Evolutionary conservation across 1,140 invertebrate genomes (phyloP).

Genomic region (Meloidogyne floridensis): DNA sequence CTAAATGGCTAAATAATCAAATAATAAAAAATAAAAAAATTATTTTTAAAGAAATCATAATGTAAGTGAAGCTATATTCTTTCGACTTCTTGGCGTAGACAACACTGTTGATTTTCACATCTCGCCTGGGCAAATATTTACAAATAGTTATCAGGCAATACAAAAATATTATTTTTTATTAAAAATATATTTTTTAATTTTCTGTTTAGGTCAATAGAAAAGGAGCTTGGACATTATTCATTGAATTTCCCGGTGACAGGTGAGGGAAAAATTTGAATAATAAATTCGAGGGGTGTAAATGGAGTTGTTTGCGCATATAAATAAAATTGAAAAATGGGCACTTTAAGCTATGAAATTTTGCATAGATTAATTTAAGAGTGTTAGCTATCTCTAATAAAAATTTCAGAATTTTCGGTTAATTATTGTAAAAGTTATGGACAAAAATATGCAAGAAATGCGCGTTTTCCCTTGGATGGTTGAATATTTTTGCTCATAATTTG

Average conservation of each 20-base stretch:
- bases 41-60: constrained; percentile 57
- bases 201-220: constrained; percentile 59
- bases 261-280: not conserved
- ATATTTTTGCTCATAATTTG: no score
- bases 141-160: constrained; percentile 58
- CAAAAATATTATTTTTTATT: constrained; percentile 25
- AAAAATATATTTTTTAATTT: not conserved
- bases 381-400: no score
- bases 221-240: constrained; percentile 64
- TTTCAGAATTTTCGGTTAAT: no score
- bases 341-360: no score
- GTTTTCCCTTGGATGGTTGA: no score
- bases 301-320: no score
- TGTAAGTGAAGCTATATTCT: constrained; percentile 62
- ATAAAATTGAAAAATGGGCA: no score
- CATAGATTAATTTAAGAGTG: no score
- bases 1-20: no score
- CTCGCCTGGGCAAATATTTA: constrained; percentile 61
- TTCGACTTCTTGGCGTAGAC: constrained; percentile 62
- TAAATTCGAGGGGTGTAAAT: not conserved
- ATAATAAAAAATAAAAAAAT: not conserved
- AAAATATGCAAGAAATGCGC: no score
- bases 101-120: constrained; percentile 64
- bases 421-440: no score
- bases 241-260: constrained; percentile 61